Conservation (phyloP, 1,140 invertebrate genomes). For the Chironomus tepperi region DNA sequence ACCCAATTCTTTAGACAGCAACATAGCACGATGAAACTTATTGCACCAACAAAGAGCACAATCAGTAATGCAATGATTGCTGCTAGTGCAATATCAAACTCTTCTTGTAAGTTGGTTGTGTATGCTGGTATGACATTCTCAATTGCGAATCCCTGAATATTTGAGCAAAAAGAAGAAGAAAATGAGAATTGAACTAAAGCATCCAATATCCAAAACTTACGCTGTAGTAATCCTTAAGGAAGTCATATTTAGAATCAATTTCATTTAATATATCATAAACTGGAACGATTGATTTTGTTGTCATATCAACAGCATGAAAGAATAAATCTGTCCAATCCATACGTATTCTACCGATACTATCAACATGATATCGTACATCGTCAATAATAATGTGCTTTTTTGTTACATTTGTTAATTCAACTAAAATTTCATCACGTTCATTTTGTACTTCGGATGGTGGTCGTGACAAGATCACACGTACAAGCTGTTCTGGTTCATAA, state of each 20-base stretch:
- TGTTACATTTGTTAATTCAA: conserved; percentile 64
- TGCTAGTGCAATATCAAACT: conserved; percentile 76
- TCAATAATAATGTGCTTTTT: conserved; percentile 66
- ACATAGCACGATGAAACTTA: conserved; percentile 79
- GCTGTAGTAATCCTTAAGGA: conserved; percentile 51
- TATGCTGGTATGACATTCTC: conserved; percentile 68
- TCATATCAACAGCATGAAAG: conserved; percentile 71
- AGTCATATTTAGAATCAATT: conserved; percentile 78
- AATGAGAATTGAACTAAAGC: neutral
- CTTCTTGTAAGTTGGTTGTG: conserved; percentile 50
- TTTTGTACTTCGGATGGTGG: conserved; percentile 60
- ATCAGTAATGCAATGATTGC: conserved; percentile 77
- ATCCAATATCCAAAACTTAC: neutral
- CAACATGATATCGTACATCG: conserved; percentile 66
- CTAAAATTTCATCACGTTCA: conserved; percentile 58
- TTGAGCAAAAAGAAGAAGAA: conserved; percentile 29
- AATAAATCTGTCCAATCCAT: conserved; percentile 81
- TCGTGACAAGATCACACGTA: conserved; percentile 69
- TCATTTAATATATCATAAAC: conserved; percentile 72
- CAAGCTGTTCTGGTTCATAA: conserved; percentile 67
- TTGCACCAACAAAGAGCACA: conserved; percentile 74
- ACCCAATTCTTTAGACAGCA: conserved; percentile 80
- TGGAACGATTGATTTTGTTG: conserved; percentile 62
- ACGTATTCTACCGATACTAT: conserved; percentile 56
- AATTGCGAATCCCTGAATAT: conserved; percentile 71